Evolutionary conservation across 2,797 vertebrate genomes (phyloP), one percentile per base, ranked within the genome.

Genomic region (Peromyscus melanophrys): DNA sequence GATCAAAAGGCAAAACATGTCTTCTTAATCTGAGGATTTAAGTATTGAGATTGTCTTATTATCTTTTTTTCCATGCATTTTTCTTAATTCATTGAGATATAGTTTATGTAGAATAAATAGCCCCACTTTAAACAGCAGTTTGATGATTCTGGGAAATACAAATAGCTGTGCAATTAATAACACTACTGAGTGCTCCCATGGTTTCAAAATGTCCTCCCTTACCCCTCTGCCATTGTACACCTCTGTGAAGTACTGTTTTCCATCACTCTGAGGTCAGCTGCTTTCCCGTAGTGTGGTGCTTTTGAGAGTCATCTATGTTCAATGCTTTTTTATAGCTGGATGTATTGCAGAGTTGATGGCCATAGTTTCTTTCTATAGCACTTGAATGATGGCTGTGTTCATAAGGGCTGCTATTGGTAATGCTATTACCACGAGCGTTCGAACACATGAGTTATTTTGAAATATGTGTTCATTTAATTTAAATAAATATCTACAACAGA

Each of bases 11-110:
- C 13, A 89, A 95, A 96, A 75, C 67, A 83, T 6, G 85, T 69
- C 93, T 90, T 49, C 59, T 14, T 11, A 82, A 83, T 86, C 61
- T 94, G 65, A 95, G 31, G 43, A 89, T 92, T 93, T 89, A 91
- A 40, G 4, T 65, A 11, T 82, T 90, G 57, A 92, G 63, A 55
- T 89, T 75, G 34, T 71, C 71, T 75, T 63, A 91, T 78, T 69
- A 93, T 59, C 43, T 78, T 87, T 96, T 89, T 55, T 11, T 23
- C 57, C 57, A n/a, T 82, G n/a, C 49, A 23, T 57, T 81, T 81
- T 95, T 85, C 67, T 95, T 76, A 77, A 37, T 31, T 49, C 63
- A 65, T 77, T 55, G 46, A 73, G 40, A 12, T 76, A 31, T 71
- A 69, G 59, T 92, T 93, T 94, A 40, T 34, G 8, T 81, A 43